These are phyloP conservation scores for Synanthedon tipuliformis DNA, from an alignment of 2,888 invertebrate genomes.

Conservation along the genomic window DNA sequence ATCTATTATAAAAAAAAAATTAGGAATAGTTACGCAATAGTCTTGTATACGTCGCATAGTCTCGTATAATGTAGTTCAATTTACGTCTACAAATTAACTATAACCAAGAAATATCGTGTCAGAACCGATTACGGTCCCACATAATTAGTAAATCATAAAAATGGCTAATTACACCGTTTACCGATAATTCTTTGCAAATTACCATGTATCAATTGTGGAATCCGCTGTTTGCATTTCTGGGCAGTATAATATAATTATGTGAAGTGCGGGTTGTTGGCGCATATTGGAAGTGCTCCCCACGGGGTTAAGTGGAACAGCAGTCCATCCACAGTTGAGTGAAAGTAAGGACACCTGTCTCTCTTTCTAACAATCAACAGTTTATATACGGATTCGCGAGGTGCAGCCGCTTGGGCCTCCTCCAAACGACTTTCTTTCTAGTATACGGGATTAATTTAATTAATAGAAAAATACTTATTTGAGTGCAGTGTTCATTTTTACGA, in stretches of 20 bases:
- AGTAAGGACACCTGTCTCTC: slow-evolving; percentile 49
- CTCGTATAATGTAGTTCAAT: too few species aligned
- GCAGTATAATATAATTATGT: slow-evolving; percentile 29
- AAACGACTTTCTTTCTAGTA: too few species aligned
- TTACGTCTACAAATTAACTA: too few species aligned
- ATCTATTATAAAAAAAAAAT: too few species aligned
- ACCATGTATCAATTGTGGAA: slow-evolving; percentile 42
- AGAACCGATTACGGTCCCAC: slow-evolving; percentile 42
- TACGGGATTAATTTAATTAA: too few species aligned
- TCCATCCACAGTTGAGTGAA: slow-evolving; percentile 34
- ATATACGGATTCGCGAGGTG: slow-evolving; percentile 20
- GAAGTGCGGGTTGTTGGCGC: slow-evolving; percentile 32
- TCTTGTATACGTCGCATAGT: too few species aligned
- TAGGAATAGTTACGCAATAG: too few species aligned
- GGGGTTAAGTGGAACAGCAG: slow-evolving; percentile 48
- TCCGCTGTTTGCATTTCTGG: slow-evolving; percentile 31
- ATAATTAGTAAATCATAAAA: slow-evolving; percentile 39
- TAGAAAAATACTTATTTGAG: too few species aligned
- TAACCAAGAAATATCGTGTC: not conserved
- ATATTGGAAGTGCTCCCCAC: slow-evolving; percentile 26
- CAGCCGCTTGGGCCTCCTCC: not conserved
- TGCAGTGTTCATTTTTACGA: too few species aligned
- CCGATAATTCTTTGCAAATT: slow-evolving; percentile 45
- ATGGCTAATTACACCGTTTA: slow-evolving; percentile 44
- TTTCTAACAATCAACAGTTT: slow-evolving; percentile 18